Evolutionary conservation across 2,888 invertebrate genomes (phyloP).

Genomic region (Eupelmus urozonus): DNA sequence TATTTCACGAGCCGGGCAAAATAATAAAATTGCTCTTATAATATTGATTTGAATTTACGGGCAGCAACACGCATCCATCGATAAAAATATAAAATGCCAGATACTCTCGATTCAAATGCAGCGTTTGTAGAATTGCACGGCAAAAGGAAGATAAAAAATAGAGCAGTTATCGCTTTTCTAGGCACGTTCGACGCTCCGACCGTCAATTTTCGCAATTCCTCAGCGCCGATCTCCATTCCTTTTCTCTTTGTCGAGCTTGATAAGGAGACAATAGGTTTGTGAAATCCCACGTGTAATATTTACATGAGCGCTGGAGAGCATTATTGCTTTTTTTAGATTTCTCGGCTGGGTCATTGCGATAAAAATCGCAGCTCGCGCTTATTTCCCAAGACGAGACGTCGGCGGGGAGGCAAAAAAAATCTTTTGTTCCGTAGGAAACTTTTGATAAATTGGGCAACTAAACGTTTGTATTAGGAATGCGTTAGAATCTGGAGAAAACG

Average conservation of each 20-base stretch:
- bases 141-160: constrained; percentile 19
- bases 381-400: constrained; percentile 18
- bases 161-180: constrained; percentile 26
- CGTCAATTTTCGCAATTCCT: constrained; percentile 55
- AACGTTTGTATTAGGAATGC: neutral
- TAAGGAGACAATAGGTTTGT: constrained; percentile 58
- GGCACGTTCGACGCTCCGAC: constrained; percentile 7
- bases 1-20: constrained; percentile 7
- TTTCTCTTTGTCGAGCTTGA: constrained; percentile 39
- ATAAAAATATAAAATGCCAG: neutral
- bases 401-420: neutral
- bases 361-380: constrained; percentile 24
- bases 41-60: too few relatives aligned
- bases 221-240: constrained; percentile 31
- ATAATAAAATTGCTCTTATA: neutral
- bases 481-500: neutral
- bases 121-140: neutral
- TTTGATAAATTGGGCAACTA: constrained; percentile 39
- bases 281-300: constrained; percentile 57
- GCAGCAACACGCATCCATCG: neutral
- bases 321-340: constrained; percentile 48
- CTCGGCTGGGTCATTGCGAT: constrained; percentile 33
- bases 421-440: constrained; percentile 20
- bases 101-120: neutral
- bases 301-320: constrained; percentile 44